Evolutionary conservation across 2,888 invertebrate species (phyloP).

Genomic region (Thymelicus lineola): DNA sequence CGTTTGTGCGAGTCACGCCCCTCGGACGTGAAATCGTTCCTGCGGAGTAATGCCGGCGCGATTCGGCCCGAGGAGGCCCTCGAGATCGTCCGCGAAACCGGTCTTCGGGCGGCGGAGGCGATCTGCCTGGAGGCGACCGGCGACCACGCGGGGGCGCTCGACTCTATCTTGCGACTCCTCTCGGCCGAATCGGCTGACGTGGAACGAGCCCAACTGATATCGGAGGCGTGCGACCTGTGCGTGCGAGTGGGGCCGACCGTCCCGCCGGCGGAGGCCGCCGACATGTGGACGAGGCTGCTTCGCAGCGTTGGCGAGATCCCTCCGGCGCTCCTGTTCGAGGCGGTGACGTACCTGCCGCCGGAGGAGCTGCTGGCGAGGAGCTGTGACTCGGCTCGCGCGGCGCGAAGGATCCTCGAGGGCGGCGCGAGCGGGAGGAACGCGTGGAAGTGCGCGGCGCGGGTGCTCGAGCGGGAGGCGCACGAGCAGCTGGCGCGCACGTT

Average conservation of each 20-base stretch:
- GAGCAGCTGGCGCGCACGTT: slow-evolving; percentile 63
- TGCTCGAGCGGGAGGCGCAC: slow-evolving; percentile 60
- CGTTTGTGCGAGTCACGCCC: slow-evolving; percentile 62
- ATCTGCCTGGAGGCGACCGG: slow-evolving; percentile 72
- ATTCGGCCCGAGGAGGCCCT: slow-evolving; percentile 76
- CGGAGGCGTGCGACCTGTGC: slow-evolving; percentile 63
- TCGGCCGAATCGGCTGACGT: slow-evolving; percentile 45
- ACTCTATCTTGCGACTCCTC: slow-evolving; percentile 59
- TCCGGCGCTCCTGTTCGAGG: slow-evolving; percentile 64
- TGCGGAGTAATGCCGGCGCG: slow-evolving; percentile 61
- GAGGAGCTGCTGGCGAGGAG: slow-evolving; percentile 56
- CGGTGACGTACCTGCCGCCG: slow-evolving; percentile 64
- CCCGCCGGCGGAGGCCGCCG: slow-evolving; percentile 55
- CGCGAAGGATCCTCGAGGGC: slow-evolving; percentile 56
- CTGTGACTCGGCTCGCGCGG: slow-evolving; percentile 56
- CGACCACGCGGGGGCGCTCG: slow-evolving; percentile 69
- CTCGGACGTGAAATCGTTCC: slow-evolving; percentile 58
- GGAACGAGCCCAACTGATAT: slow-evolving; percentile 48
- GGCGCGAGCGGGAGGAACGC: slow-evolving; percentile 49
- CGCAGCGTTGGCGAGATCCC: slow-evolving; percentile 53
- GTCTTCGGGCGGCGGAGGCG: slow-evolving; percentile 66
- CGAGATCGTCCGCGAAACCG: slow-evolving; percentile 58
- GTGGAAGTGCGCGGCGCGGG: slow-evolving; percentile 56
- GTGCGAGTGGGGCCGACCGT: slow-evolving; percentile 60
- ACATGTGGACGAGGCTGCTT: slow-evolving; percentile 63